Conservation (phyloP, 2,113 vertebrate species). For the Poeciliopsis turrubarensis region DNA sequence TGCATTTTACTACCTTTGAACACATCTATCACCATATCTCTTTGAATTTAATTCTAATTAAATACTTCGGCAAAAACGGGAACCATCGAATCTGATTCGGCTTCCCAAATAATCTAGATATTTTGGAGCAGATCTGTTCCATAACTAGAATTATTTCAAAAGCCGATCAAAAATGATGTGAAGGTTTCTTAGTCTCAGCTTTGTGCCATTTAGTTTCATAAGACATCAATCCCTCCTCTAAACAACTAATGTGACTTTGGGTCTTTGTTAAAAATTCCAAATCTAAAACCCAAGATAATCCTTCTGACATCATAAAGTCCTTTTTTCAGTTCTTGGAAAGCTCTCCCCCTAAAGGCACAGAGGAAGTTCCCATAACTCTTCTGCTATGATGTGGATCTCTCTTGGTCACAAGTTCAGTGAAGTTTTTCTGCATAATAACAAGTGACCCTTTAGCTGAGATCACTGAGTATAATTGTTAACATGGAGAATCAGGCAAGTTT, state of each 20-base stretch:
- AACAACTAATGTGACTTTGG: background rate
- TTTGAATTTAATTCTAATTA: background rate
- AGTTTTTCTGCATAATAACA: slow-evolving; percentile 6
- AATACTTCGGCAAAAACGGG: background rate
- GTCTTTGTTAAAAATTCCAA: slow-evolving; percentile 3
- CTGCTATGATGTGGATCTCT: background rate
- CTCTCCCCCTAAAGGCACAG: background rate
- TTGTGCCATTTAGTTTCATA: background rate
- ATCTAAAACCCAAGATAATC: slow-evolving; percentile 1
- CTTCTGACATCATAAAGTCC: background rate
- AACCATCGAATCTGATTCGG: background rate
- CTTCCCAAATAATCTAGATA: background rate
- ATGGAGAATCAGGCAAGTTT: background rate
- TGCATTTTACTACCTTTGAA: background rate
- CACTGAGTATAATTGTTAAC: background rate
- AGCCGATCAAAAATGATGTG: background rate
- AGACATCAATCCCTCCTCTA: background rate
- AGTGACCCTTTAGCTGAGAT: slow-evolving; percentile 6
- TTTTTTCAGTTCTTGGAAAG: background rate
- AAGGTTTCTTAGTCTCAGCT: background rate
- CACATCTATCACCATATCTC: background rate
- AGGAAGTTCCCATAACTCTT: background rate
- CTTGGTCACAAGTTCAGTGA: background rate
- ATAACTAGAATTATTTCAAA: background rate
- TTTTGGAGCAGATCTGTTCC: background rate